Percentiles rank a stretch among this genome's conserved stretches.
phyloP scores from a whole-genome alignment of 2,797 vertebrate genomes.

The Myotis daubentonii region DNA sequence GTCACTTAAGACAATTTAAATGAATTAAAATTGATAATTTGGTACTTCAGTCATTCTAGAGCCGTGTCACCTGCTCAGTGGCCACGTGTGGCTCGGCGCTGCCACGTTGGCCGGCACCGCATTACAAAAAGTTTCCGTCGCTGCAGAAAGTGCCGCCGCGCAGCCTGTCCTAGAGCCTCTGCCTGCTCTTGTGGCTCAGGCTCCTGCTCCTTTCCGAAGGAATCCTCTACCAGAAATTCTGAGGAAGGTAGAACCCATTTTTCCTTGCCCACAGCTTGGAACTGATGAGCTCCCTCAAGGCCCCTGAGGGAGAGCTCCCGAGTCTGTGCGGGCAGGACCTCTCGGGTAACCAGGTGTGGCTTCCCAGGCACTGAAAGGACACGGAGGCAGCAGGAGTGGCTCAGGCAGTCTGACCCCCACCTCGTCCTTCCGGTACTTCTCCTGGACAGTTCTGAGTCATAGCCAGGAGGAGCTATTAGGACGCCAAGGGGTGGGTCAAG shows the following conservation, averaged over 20 bases:
- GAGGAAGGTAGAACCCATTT: constrained; percentile 2
- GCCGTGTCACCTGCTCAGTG: not conserved
- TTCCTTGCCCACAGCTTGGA: constrained; percentile 28
- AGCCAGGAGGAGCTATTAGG: not conserved
- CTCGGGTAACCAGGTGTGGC: not conserved
- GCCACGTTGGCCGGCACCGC: accelerated
- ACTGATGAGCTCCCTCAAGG: not conserved
- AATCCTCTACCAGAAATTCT: not conserved
- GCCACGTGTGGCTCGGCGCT: not conserved
- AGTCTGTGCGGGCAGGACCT: not conserved
- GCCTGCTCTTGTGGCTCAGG: not conserved
- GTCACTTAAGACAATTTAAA: not conserved
- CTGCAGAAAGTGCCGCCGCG: not conserved
- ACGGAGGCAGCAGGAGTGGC: not conserved
- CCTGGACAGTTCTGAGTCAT: constrained; percentile 38
- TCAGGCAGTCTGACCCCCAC: not conserved
- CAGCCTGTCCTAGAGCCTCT: not conserved
- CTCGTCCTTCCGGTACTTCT: constrained; percentile 3
- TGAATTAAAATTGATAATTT: not conserved
- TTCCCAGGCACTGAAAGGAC: not conserved
- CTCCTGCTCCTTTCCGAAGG: not conserved
- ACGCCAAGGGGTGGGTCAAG: constrained; percentile 35
- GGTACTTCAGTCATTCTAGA: not conserved
- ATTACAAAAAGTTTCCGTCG: not conserved
- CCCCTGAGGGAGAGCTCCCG: not conserved